Evolutionary conservation across 2,797 vertebrate genomes (phyloP), one percentile per base, ranked within the genome.

Genomic region (Phylloscopus collybita): DNA sequence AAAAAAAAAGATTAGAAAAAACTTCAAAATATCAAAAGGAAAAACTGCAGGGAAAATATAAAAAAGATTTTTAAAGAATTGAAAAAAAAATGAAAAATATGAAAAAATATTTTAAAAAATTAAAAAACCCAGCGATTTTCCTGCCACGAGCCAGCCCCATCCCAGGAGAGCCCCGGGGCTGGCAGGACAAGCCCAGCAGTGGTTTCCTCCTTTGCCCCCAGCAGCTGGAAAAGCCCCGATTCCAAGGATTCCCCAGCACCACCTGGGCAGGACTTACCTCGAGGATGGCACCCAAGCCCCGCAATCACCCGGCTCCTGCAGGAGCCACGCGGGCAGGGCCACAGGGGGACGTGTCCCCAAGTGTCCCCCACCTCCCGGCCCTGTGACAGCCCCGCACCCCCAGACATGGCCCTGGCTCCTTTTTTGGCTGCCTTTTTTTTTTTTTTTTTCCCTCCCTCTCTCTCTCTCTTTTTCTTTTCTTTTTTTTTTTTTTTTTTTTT

Each of bases 261-360:
- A 1, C 40, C 40, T 14, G 83, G 12, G 34, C 83, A 66, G 72
- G 50, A 88, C 93, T 90, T 30, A 95, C 96, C 94, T 44, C 0
- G 38, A 1, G 11, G n/a, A 2, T 17, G 13, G 3, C 22, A 21
- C 1, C 1, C 2, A 1, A 29, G 25, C 30, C 72, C 45, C 0
- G 2, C 8, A 17, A 5, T 5, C 62, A 8, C 4, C 50, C 10
- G 1, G 50, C 44, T 44, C n/a, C 69, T 40, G 18, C 75, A 1
- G 38, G 42, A 61, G 53, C 34, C 67, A 22, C 45, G 32, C 15
- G 5, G 26, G 12, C 78, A 26, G 54, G 49, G 40, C 2, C 1
- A 49, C 13, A 13, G 2, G 22, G 32, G 25, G 11, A 21, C 3
- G 16, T 14, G 86, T 80, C 56, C 78, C 19, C 18, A 16, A 3